Conservation (phyloP, 2,888 invertebrate genomes). For the Gandaritis pyraliata region DNA sequence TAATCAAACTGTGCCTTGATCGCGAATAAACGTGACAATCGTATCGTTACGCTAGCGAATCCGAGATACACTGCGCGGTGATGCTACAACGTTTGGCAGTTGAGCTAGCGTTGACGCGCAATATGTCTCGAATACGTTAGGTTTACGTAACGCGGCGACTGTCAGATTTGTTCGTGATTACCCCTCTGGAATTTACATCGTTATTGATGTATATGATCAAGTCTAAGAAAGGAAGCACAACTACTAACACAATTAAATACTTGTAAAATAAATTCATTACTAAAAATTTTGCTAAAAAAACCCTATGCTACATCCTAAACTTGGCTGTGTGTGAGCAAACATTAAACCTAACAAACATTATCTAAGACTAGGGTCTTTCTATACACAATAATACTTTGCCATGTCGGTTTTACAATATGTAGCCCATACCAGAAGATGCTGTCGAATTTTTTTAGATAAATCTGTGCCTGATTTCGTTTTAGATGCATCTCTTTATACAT, state of each 20-base stretch:
- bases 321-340: conserved; percentile 72
- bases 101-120: too few species aligned
- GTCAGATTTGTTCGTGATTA: too few species aligned
- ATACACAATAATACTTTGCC: conserved; percentile 67
- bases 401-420: conserved; percentile 5
- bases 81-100: too few species aligned
- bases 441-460: conserved; percentile 3
- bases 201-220: background rate
- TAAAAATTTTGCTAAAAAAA: conserved; percentile 33
- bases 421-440: conserved; percentile 11
- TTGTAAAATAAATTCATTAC: conserved; percentile 35
- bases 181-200: background rate
- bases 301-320: conserved; percentile 38
- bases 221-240: conserved; percentile 39
- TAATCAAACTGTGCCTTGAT: too few species aligned
- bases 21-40: too few species aligned
- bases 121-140: too few species aligned
- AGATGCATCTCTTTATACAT: too few species aligned
- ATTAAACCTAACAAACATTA: conserved; percentile 67
- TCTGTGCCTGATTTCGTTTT: background rate
- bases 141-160: too few species aligned
- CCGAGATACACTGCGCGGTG: too few species aligned
- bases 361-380: conserved; percentile 76
- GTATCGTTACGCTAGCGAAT: too few species aligned
- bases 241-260: conserved; percentile 19